Conservation (phyloP, 64 coral and sea anemone species). For the Pocillopora damicornis region DNA sequence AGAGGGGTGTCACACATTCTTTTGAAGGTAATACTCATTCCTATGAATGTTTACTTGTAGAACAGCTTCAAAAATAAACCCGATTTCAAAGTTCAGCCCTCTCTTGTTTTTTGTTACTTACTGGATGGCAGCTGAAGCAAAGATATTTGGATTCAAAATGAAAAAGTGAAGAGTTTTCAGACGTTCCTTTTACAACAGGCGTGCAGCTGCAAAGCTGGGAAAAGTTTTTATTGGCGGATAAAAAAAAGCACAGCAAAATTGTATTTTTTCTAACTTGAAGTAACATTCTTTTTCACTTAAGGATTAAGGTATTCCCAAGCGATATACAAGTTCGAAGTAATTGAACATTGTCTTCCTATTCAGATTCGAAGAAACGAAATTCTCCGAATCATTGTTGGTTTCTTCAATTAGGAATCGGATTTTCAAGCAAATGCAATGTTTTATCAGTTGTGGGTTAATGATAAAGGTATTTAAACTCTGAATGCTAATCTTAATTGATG, state of each 20-base stretch:
- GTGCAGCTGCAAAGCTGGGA: conserved; percentile 17
- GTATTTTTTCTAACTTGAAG: too few species aligned
- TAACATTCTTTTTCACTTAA: too few species aligned
- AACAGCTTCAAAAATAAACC: too few species aligned
- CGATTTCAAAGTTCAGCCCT: too few species aligned
- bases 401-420: neutral
- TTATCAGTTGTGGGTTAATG: neutral
- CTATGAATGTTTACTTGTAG: too few species aligned
- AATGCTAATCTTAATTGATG: neutral
- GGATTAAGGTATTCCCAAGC: too few species aligned
- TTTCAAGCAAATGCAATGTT: neutral
- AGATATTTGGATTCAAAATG: neutral
- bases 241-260: neutral
- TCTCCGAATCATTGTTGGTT: neutral
- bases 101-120: neutral
- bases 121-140: neutral
- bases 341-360: neutral
- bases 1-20: too few species aligned
- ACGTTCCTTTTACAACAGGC: neutral
- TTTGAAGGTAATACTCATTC: too few species aligned
- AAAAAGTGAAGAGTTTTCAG: neutral
- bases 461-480: neutral
- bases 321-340: too few species aligned
- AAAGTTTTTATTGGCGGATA: neutral
- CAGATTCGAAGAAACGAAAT: neutral